Conservation (phyloP, 2,888 invertebrate species). For the Drosophila stalkeri region DNA sequence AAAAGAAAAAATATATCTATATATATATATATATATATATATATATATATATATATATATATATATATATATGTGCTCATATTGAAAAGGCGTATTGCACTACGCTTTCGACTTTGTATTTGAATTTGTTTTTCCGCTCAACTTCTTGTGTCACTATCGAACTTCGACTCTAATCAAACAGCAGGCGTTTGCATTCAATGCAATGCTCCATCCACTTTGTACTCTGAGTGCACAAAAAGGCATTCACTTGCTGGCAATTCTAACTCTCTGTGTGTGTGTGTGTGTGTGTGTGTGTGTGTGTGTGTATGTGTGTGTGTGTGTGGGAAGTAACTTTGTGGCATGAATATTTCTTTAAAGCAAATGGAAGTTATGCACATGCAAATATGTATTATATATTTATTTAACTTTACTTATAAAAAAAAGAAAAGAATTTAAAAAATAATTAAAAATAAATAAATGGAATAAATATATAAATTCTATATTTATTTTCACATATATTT, state of each 20-base stretch:
- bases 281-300: no score
- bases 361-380: slow-evolving; percentile 5
- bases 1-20: background rate
- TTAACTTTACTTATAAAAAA: no score
- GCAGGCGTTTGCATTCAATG: slow-evolving; percentile 23
- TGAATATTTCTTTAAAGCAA: slow-evolving; percentile 9
- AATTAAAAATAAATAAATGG: no score
- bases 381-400: background rate
- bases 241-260: slow-evolving; percentile 6
- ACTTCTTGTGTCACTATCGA: slow-evolving; percentile 14
- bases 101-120: slow-evolving; percentile 18
- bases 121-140: slow-evolving; percentile 26
- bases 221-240: slow-evolving; percentile 2
- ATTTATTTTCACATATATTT: no score
- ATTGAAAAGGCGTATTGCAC: slow-evolving; percentile 36
- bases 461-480: no score
- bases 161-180: slow-evolving; percentile 13
- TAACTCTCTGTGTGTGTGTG: background rate
- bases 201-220: slow-evolving; percentile 1
- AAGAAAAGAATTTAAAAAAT: no score
- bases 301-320: background rate
- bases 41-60: background rate
- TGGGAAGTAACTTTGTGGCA: slow-evolving; percentile 5
- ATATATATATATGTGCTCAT: background rate
- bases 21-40: background rate